These are phyloP conservation scores for Ovibos moschatus DNA, from an alignment of 2,113 vertebrate genomes.

Conservation along the genomic window DNA sequence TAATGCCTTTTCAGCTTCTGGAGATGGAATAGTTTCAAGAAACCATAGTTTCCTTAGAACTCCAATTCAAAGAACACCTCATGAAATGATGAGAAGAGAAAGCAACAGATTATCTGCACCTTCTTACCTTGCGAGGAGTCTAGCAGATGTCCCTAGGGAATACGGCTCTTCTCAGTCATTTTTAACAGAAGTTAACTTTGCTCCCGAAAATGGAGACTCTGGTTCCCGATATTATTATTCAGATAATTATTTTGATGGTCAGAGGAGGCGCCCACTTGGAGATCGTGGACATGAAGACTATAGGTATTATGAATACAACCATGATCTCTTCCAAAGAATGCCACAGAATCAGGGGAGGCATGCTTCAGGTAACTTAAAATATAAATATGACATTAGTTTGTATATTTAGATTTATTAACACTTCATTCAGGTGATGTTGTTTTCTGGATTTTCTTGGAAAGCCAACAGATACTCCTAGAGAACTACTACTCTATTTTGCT, in stretches of 20 bases:
- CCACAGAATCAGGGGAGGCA: conserved; percentile 90
- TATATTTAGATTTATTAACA: conserved; percentile 3
- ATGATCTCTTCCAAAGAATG: conserved; percentile 91
- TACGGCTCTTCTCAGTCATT: conserved; percentile 92
- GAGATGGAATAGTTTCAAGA: conserved; percentile 86
- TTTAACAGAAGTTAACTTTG: conserved; percentile 84
- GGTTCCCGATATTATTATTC: conserved; percentile 86
- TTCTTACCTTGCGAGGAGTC: conserved; percentile 88
- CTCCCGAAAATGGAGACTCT: conserved; percentile 91
- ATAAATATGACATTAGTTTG: not conserved
- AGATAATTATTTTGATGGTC: conserved; percentile 90
- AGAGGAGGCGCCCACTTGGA: conserved; percentile 83
- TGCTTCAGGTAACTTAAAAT: conserved; percentile 84
- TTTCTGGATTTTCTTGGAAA: conserved; percentile 37
- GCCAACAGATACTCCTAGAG: not conserved
- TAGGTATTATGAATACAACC: conserved; percentile 93
- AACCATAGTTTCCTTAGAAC: conserved; percentile 92
- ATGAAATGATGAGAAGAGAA: conserved; percentile 91
- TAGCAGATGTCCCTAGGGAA: conserved; percentile 91
- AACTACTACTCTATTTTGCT: not conserved
- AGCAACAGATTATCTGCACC: conserved; percentile 95
- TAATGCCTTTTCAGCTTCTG: conserved; percentile 80
- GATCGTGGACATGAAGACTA: conserved; percentile 91
- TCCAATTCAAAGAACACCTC: conserved; percentile 87
- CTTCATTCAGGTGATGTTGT: not conserved